A percentile compares a stretch with the other conserved stretches of the same genome.
phyloP scores from a whole-genome alignment of 1,140 invertebrate species.

The Achatina immaculata region DNA sequence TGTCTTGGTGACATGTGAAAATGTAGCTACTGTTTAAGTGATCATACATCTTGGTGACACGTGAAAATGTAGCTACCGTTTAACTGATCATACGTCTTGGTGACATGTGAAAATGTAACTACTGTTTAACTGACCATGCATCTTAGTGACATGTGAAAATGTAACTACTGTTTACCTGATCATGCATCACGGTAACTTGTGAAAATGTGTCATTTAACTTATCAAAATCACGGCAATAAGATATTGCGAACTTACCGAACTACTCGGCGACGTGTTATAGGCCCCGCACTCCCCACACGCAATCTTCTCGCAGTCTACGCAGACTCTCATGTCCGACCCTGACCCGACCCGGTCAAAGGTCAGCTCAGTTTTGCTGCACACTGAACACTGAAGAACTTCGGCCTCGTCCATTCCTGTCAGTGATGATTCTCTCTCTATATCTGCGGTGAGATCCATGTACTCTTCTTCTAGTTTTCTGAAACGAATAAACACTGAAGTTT shows the following conservation, averaged over 20 bases:
- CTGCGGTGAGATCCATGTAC: slow-evolving; percentile 56
- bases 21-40: too few relatives aligned
- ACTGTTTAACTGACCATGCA: too few relatives aligned
- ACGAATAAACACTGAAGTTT: slow-evolving; percentile 40
- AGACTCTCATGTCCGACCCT: slow-evolving; percentile 53
- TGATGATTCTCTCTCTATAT: slow-evolving; percentile 50
- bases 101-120: too few relatives aligned
- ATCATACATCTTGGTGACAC: too few relatives aligned
- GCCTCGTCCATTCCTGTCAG: slow-evolving; percentile 48
- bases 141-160: too few relatives aligned
- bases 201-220: too few relatives aligned
- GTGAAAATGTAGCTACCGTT: too few relatives aligned
- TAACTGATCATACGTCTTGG: too few relatives aligned
- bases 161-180: too few relatives aligned
- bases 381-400: slow-evolving; percentile 56
- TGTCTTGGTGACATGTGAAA: too few relatives aligned
- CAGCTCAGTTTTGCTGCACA: slow-evolving; percentile 57
- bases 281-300: slow-evolving; percentile 61
- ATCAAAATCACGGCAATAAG: too few relatives aligned
- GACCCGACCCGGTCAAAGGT: slow-evolving; percentile 47
- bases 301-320: slow-evolving; percentile 62
- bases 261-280: slow-evolving; percentile 53
- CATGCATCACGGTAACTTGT: too few relatives aligned
- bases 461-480: slow-evolving; percentile 66
- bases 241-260: slow-evolving; percentile 63